These are phyloP conservation scores for Falcunculus frontatus DNA, from an alignment of 2,113 vertebrate species.

Conservation along the genomic window DNA sequence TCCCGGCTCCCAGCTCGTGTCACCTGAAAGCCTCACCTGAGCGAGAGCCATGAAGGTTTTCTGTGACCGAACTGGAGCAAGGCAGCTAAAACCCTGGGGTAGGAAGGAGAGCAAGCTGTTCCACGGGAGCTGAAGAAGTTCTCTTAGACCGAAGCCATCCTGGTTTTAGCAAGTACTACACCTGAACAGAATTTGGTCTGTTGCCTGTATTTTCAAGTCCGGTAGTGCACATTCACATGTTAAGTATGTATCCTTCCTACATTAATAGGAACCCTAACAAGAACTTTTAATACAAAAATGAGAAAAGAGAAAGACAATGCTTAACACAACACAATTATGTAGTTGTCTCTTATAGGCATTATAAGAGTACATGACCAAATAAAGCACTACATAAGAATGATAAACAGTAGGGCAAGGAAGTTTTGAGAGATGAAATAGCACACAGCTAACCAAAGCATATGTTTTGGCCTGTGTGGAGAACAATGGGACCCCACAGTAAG, in stretches of 20 bases:
- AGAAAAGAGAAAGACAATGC: neutral
- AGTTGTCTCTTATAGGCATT: neutral
- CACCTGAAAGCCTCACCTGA: too few species aligned
- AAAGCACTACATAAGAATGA: neutral
- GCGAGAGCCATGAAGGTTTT: neutral
- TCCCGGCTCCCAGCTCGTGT: neutral
- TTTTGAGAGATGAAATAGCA: neutral
- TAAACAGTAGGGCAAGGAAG: neutral
- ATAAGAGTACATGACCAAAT: neutral
- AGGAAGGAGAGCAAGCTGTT: neutral
- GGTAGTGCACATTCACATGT: neutral
- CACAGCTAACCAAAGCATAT: neutral
- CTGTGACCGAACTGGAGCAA: neutral
- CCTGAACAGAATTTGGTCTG: neutral
- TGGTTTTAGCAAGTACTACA: accelerated
- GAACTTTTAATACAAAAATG: neutral
- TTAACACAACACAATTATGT: neutral
- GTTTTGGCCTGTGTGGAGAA: neutral
- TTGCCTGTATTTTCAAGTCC: neutral
- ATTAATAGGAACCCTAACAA: neutral
- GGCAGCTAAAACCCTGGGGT: neutral
- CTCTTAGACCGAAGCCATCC: neutral
- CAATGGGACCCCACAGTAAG: neutral
- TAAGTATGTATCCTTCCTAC: neutral
- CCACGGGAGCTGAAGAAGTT: neutral